Evolutionary conservation across 2,113 vertebrate species (phyloP).

Genomic region (Ailuropoda melanoleuca): DNA sequence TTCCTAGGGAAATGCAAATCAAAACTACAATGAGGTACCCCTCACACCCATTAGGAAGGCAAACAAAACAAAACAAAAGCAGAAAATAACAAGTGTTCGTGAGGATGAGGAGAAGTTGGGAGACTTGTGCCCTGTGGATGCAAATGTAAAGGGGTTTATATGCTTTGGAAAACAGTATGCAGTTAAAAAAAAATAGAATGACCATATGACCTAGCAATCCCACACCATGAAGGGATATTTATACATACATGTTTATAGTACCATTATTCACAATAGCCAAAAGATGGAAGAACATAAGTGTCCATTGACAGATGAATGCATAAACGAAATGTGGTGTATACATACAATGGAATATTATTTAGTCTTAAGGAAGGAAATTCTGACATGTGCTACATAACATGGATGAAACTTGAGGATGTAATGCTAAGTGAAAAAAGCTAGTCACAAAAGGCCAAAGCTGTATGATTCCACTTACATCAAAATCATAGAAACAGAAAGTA

Average conservation of each 20-base stretch:
- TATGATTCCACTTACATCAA: not conserved
- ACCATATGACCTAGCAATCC: not conserved
- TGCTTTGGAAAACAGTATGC: not conserved
- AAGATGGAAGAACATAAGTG: not conserved
- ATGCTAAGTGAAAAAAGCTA: not conserved
- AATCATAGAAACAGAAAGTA: not conserved
- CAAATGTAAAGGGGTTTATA: not conserved
- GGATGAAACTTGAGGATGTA: not conserved
- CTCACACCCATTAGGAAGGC: not conserved
- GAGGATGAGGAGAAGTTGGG: not conserved
- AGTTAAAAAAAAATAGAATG: not conserved
- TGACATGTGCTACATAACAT: not conserved
- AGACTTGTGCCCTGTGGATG: not conserved
- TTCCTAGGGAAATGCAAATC: not conserved
- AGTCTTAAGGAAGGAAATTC: not conserved
- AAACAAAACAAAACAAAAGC: not conserved
- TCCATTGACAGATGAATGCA: not conserved
- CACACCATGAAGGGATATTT: not conserved
- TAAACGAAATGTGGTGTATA: not conserved
- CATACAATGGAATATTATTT: not conserved
- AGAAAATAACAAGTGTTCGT: not conserved
- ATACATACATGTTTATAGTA: not conserved
- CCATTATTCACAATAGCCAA: not conserved
- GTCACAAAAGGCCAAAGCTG: not conserved
- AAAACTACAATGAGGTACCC: not conserved